Evolutionary conservation across 23 tunicate species (phyloP).

Genomic region (Aplidium turbinatum): DNA sequence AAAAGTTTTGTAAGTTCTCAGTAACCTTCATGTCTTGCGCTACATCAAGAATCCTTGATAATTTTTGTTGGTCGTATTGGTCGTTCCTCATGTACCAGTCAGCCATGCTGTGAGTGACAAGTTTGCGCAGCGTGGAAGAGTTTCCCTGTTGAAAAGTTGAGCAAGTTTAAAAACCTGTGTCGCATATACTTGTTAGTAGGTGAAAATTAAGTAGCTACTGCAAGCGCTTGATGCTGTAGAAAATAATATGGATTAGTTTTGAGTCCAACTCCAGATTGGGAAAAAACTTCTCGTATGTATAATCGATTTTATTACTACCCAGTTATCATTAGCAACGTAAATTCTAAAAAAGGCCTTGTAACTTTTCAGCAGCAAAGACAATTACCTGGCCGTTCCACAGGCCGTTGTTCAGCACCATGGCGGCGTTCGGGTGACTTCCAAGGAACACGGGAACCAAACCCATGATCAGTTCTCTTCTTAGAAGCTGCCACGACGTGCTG

Average conservation of each 20-base stretch:
- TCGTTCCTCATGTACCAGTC: conserved; percentile 77
- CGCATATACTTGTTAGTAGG: too few species aligned
- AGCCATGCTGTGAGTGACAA: conserved; percentile 75
- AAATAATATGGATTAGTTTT: too few species aligned
- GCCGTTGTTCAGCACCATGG: conserved; percentile 60
- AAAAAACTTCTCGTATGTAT: too few species aligned
- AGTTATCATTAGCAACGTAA: too few species aligned
- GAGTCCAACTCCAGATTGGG: too few species aligned
- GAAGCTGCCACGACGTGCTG: conserved; percentile 28
- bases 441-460: conserved; percentile 63
- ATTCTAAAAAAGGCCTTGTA: too few species aligned
- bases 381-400: conserved; percentile 82
- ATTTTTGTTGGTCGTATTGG: conserved; percentile 69
- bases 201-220: too few species aligned
- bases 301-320: too few species aligned
- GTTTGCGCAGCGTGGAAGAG: conserved; percentile 9
- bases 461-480: conserved; percentile 56
- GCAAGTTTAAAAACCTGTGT: too few species aligned
- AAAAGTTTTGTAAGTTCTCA: too few species aligned
- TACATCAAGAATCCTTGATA: conserved; percentile 73
- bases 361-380: background rate
- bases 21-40: conserved; percentile 94
- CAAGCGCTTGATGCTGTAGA: too few species aligned
- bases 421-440: conserved; percentile 89
- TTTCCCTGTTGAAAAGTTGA: too few species aligned